A percentile compares a stretch with the other conserved stretches of the same genome.
These are phyloP conservation scores for Lutraria rhynchaena DNA, from an alignment of 1,140 invertebrate genomes.

Conservation along the genomic window DNA sequence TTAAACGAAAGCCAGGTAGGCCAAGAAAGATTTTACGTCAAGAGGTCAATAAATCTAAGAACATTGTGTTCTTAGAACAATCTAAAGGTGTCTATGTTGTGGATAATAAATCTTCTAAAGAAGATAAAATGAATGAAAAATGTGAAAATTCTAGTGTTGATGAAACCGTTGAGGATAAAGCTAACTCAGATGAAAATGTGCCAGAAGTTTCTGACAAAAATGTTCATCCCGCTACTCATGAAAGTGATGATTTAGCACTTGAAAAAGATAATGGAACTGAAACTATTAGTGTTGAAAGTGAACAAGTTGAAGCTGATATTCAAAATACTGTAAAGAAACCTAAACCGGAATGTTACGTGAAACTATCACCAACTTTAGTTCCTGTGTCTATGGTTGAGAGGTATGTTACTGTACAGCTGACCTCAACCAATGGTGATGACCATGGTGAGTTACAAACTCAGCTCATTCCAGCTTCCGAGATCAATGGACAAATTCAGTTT, in stretches of 20 bases:
- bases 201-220: too few relatives aligned
- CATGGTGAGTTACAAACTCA: conserved; percentile 71
- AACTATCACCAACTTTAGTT: conserved; percentile 53
- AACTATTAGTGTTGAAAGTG: not conserved
- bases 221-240: too few relatives aligned
- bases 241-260: not conserved
- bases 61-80: not conserved
- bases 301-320: not conserved
- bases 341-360: conserved; percentile 65
- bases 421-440: conserved; percentile 65
- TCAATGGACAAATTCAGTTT: conserved; percentile 59
- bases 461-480: conserved; percentile 67
- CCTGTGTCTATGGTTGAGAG: conserved; percentile 66
- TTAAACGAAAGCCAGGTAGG: conserved; percentile 72
- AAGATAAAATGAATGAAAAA: not conserved
- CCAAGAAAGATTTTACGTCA: conserved; percentile 71
- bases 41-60: conserved; percentile 50
- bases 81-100: not conserved
- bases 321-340: conserved; percentile 27
- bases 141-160: not conserved
- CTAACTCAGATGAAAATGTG: conserved; percentile 4
- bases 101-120: conserved; percentile 19
- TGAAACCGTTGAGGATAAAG: conserved; percentile 31
- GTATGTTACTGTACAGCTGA: conserved; percentile 73
- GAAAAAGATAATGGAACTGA: not conserved